Base-by-base conservation (phyloP, 2,113 vertebrate genomes). In the Machaerirhynchus nigripectus region DNA sequence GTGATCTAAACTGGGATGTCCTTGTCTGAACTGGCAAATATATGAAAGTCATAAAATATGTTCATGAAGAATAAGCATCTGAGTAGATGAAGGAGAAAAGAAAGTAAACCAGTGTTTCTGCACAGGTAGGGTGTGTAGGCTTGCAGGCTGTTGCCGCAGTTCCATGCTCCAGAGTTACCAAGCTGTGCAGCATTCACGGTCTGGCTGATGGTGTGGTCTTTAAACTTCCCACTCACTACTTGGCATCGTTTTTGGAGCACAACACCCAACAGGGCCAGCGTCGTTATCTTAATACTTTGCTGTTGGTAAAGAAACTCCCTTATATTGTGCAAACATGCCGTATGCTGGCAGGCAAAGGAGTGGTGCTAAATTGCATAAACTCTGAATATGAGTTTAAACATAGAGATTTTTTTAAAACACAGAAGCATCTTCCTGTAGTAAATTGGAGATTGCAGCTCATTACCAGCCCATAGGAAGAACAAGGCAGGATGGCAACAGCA, bases 321-420 rank as follows among this genome's bases (percentile, higher is more conserved):
- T 88, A 37, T 73, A 76, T 76, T 90, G 82, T 87, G 73, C 78
- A 96, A 95, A 94, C 90, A 93, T 42, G n/a, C 63, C 0, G 8
- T 60, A 14, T 76, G 90, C 94, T 88, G 88, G 85, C 75, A 93
- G 49, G 84, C 33, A 93, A 91, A 94, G 87, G 37, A 90, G 28
- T 86, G 61, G 42, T 65, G 85, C 88, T 95, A 76, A 92, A 92
- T 22, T 73, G 63, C 67, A 87, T 60, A 81, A 52, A 28, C 52
- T 93, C 65, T 57, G 31, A 89, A 55, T 37, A 83, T 17, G 10
- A 81, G 42, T 27, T 94, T 88, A 95, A 94, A 94, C 63, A 94
- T 0, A 69, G 79, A 94, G 50, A 18, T 88, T 47, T 90, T 95
- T 93, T 96, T 88, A 74, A 80, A 95, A 63, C 75, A 59, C 35